These are phyloP conservation scores for Lepilemur septentrionalis DNA, from an alignment of 2,797 vertebrate genomes.

Conservation along the genomic window DNA sequence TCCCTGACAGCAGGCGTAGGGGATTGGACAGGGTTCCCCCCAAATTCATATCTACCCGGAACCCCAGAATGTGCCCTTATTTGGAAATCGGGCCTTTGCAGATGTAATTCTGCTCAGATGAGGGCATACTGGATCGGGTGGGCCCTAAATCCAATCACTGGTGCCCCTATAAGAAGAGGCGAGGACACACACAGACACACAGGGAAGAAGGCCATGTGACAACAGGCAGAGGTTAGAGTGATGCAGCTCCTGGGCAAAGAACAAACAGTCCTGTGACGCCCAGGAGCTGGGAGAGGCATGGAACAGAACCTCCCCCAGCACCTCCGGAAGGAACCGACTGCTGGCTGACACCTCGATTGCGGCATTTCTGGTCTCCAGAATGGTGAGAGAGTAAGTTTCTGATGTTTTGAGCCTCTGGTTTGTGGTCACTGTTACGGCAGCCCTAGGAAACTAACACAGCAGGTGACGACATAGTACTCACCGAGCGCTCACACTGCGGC, in stretches of 20 bases:
- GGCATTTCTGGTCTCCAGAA: background rate
- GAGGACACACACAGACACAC: background rate
- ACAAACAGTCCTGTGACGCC: accelerated
- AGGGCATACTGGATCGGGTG: background rate
- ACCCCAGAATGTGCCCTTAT: background rate
- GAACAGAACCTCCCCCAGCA: background rate
- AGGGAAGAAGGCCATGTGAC: too few relatives aligned
- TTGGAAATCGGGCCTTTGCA: background rate
- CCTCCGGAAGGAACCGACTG: too few relatives aligned
- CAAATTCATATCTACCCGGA: too few relatives aligned
- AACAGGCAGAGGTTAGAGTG: background rate
- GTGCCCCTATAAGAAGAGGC: background rate
- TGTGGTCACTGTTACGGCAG: background rate
- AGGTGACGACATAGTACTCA: background rate
- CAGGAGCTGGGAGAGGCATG: background rate
- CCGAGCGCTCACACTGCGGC: accelerated
- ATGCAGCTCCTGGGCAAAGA: background rate
- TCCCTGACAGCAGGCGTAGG: background rate
- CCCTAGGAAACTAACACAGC: background rate
- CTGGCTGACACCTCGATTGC: background rate
- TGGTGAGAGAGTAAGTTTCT: background rate
- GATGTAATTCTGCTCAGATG: background rate
- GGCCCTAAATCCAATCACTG: background rate
- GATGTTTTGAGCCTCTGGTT: background rate
- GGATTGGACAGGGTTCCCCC: background rate